Conservation (phyloP, 2,113 vertebrate species). For the Sceloporus tristichus region DNA sequence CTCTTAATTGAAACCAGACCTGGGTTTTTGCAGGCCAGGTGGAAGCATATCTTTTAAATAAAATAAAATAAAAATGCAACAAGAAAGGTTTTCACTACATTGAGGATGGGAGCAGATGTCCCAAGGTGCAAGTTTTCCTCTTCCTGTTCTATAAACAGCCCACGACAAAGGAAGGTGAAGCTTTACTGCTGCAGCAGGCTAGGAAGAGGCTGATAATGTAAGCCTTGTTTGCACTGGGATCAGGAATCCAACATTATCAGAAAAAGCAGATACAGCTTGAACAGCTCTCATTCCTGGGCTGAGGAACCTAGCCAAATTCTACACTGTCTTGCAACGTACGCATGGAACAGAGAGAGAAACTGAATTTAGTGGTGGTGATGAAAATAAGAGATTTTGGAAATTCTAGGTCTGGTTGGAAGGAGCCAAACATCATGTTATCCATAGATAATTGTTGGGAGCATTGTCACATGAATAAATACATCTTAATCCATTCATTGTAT, state of each 20-base stretch:
- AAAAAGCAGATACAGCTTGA: constrained; percentile 76
- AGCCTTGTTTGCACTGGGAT: constrained; percentile 77
- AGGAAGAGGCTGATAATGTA: constrained; percentile 68
- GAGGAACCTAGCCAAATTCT: constrained; percentile 61
- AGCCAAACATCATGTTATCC: constrained; percentile 11
- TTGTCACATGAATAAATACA: not conserved
- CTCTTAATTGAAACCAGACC: constrained; percentile 72
- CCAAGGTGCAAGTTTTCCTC: constrained; percentile 58
- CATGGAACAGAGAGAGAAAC: too few relatives aligned
- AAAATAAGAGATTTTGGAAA: constrained; percentile 53
- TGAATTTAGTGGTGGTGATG: too few relatives aligned
- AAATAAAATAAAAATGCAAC: constrained; percentile 53
- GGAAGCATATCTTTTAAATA: constrained; percentile 37
- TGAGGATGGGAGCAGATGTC: constrained; percentile 64
- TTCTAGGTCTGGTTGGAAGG: constrained; percentile 57
- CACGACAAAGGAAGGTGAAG: constrained; percentile 60
- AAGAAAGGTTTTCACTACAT: constrained; percentile 54
- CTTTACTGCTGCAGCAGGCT: constrained; percentile 66
- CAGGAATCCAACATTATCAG: constrained; percentile 70
- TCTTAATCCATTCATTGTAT: not conserved
- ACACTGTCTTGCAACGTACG: constrained; percentile 60
- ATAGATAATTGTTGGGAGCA: constrained; percentile 13
- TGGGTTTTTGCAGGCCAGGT: constrained; percentile 65
- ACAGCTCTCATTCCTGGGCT: constrained; percentile 59
- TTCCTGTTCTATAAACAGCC: constrained; percentile 54